A percentile compares a stretch with the other conserved stretches of the same genome.
These are phyloP conservation scores for Lemur catta DNA, from an alignment of 2,797 vertebrate species.

Conservation along the genomic window DNA sequence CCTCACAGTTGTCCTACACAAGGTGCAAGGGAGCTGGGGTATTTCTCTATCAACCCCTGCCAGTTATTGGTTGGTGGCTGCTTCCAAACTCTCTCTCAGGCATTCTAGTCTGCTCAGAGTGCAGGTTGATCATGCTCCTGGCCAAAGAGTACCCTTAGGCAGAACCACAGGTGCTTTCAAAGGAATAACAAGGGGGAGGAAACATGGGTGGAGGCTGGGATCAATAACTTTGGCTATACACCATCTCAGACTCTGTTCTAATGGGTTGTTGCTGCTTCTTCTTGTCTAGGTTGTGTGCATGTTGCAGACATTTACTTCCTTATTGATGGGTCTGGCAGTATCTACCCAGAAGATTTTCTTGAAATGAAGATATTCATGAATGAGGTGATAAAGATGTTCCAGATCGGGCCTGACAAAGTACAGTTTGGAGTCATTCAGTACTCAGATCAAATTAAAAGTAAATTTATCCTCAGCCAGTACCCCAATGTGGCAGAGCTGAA, in stretches of 20 bases:
- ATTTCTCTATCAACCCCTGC: neutral
- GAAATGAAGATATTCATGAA: constrained; percentile 90
- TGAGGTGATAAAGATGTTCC: constrained; percentile 84
- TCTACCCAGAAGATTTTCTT: constrained; percentile 81
- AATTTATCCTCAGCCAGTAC: constrained; percentile 83
- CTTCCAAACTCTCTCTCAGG: neutral
- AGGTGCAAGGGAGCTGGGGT: neutral
- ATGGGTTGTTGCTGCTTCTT: neutral
- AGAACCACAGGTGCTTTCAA: neutral
- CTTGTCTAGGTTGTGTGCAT: constrained; percentile 85
- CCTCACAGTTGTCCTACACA: neutral
- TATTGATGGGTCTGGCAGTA: constrained; percentile 90
- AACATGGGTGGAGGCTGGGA: neutral
- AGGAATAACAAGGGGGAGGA: neutral
- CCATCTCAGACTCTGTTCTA: neutral
- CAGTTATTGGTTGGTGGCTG: neutral
- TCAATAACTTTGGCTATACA: neutral
- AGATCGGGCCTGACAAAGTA: constrained; percentile 84
- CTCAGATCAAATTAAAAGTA: constrained; percentile 67
- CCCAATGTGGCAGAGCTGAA: constrained; percentile 70
- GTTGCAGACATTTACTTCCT: constrained; percentile 92
- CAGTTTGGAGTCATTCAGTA: constrained; percentile 88
- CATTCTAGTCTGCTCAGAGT: neutral
- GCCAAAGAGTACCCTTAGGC: neutral
- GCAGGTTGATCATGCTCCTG: neutral